Evolutionary conservation across 30 jellyfish, hydroid and myxozoan species (phyloP).

Genomic region (Aurelia coerulea): DNA sequence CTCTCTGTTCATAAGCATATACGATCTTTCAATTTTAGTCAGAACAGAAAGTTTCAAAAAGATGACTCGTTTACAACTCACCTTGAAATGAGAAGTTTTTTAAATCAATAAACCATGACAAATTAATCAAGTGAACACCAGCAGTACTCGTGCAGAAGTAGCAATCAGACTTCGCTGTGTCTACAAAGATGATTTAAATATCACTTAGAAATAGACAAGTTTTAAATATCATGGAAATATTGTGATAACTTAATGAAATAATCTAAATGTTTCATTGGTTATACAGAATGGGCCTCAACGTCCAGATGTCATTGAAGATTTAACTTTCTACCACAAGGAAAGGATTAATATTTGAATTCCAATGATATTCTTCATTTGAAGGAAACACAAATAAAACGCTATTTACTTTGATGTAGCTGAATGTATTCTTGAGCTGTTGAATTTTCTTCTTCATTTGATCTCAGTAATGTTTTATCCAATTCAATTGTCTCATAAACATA

Average conservation of each 20-base stretch:
- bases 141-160: slow-evolving; percentile 59
- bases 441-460: slow-evolving; percentile 30
- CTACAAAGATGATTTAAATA: slow-evolving; percentile 19
- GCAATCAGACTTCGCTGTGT: slow-evolving; percentile 23
- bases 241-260: too few relatives aligned
- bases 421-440: neutral
- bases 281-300: too few relatives aligned
- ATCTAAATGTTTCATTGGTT: too few relatives aligned
- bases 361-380: neutral
- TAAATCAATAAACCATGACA: slow-evolving; percentile 76
- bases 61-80: neutral
- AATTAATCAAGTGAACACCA: slow-evolving; percentile 69
- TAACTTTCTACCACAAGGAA: too few relatives aligned
- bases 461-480: slow-evolving; percentile 55
- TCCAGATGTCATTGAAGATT: too few relatives aligned
- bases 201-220: too few relatives aligned
- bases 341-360: too few relatives aligned
- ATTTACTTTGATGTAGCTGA: neutral
- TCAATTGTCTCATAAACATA: slow-evolving; percentile 84
- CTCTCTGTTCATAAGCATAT: too few relatives aligned
- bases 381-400: neutral
- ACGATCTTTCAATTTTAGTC: neutral
- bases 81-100: slow-evolving; percentile 29
- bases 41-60: neutral
- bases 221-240: too few relatives aligned